phyloP scores from a whole-genome alignment of 2,797 vertebrate species.

The Enoplosus armatus region DNA sequence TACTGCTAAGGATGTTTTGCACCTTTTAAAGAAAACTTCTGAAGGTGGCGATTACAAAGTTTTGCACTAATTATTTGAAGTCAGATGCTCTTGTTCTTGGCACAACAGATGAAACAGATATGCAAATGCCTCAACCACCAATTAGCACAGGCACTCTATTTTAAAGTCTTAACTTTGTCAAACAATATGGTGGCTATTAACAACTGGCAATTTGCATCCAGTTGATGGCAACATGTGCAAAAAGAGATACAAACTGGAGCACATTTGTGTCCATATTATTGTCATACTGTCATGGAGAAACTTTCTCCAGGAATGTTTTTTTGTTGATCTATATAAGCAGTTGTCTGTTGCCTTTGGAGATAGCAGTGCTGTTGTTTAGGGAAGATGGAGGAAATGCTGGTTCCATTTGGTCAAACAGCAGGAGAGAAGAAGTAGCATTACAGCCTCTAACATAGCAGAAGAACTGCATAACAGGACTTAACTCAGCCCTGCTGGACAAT shows the following conservation, averaged over 20 bases:
- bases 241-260: conserved; percentile 18
- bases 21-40: conserved; percentile 55
- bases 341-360: conserved; percentile 8
- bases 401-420: conserved; percentile 42
- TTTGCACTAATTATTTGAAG: conserved; percentile 51
- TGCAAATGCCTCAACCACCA: conserved; percentile 62
- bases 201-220: conserved; percentile 61
- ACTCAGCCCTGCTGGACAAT: conserved; percentile 29
- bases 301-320: not conserved
- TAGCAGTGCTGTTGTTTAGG: not conserved
- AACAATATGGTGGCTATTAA: conserved; percentile 72
- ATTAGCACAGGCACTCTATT: conserved; percentile 70
- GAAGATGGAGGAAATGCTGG: conserved; percentile 8
- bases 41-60: conserved; percentile 53
- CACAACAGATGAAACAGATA: conserved; percentile 61
- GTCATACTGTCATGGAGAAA: conserved; percentile 5
- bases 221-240: conserved; percentile 40
- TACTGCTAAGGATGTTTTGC: conserved; percentile 45
- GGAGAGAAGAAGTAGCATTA: conserved; percentile 14
- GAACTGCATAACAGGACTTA: conserved; percentile 20
- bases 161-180: conserved; percentile 67
- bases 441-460: not conserved
- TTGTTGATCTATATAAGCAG: conserved; percentile 11
- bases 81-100: conserved; percentile 47
- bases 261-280: conserved; percentile 40